Evolutionary conservation across 2,113 vertebrate genomes (phyloP).

Genomic region (Pelmatolapia mariae): DNA sequence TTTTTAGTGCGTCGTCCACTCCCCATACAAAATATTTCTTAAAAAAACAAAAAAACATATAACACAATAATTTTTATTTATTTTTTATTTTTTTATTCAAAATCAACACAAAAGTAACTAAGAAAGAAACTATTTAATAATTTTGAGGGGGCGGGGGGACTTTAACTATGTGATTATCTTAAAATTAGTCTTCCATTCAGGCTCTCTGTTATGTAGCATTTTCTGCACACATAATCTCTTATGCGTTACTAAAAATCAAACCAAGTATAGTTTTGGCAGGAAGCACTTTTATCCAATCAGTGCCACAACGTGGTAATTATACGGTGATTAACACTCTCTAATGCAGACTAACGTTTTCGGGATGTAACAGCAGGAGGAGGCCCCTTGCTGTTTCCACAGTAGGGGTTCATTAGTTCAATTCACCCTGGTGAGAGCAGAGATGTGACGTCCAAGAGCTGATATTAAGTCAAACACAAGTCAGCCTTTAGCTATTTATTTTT

Average conservation of each 20-base stretch:
- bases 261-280: not conserved
- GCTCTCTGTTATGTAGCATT: not conserved
- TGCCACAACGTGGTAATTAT: not conserved
- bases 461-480: not conserved
- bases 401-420: conserved; percentile 28
- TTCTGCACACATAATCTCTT: not conserved
- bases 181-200: not conserved
- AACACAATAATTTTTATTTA: not conserved
- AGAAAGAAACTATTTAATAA: not conserved
- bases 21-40: not conserved
- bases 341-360: not conserved
- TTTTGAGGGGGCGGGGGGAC: not conserved
- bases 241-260: not conserved
- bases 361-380: not conserved
- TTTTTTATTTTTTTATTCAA: not conserved
- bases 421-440: not conserved
- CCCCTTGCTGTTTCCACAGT: not conserved
- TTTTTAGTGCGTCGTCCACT: not conserved
- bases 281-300: not conserved
- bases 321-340: not conserved
- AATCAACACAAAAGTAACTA: not conserved
- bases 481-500: not conserved
- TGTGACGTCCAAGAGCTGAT: not conserved
- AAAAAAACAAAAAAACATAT: not conserved
- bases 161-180: not conserved